Evolutionary conservation across 2,888 invertebrate genomes (phyloP).

Genomic region (Hanleya hanleyi): DNA sequence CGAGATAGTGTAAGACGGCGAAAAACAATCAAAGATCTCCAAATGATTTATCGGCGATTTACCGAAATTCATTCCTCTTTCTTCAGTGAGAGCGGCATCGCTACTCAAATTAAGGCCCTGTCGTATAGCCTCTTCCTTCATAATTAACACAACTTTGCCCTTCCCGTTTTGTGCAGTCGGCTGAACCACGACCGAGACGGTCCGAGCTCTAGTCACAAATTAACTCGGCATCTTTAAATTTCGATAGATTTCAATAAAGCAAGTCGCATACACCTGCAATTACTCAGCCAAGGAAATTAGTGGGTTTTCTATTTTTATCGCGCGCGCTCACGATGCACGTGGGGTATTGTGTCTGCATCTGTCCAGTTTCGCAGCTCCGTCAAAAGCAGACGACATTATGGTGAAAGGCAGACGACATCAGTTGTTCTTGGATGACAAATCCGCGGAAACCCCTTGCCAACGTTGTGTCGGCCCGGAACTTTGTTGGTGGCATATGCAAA

Average conservation of each 20-base stretch:
- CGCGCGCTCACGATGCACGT: neutral
- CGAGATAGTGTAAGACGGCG: too few species aligned
- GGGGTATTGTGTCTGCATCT: conserved; percentile 8
- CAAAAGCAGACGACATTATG: neutral
- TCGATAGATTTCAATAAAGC: conserved; percentile 1
- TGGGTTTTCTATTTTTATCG: neutral
- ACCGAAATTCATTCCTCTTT: too few species aligned
- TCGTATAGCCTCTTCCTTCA: too few species aligned
- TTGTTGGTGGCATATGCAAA: too few species aligned
- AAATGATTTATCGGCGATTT: too few species aligned
- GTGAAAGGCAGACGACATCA: neutral
- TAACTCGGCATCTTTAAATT: neutral
- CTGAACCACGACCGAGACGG: too few species aligned
- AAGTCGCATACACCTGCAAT: neutral
- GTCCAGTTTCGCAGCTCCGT: neutral
- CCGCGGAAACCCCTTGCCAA: neutral
- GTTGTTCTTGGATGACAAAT: neutral
- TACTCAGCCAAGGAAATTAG: conserved; percentile 4
- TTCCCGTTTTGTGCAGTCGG: too few species aligned
- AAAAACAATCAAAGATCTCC: too few species aligned
- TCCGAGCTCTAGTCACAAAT: neutral
- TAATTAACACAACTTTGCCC: too few species aligned
- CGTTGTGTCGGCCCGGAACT: neutral
- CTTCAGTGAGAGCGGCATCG: too few species aligned
- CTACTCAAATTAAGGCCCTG: too few species aligned